These are phyloP conservation scores for Machimus atricapillus DNA, from an alignment of 2,888 invertebrate species.

Conservation along the genomic window DNA sequence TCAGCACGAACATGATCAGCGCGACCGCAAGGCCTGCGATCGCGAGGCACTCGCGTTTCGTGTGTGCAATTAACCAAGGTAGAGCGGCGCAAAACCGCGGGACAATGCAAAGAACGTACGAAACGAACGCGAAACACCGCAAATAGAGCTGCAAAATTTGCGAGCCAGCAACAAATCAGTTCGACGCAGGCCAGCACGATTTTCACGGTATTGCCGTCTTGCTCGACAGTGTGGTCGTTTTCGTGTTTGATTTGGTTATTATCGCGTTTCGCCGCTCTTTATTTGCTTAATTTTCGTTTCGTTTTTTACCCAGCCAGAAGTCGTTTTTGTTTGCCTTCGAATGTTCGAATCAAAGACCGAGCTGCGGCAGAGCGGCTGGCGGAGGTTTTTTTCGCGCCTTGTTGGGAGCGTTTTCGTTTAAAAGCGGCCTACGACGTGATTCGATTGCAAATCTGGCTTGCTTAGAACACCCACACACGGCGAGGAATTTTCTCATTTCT, in stretches of 20 bases:
- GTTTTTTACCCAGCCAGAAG: background rate
- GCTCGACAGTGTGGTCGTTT: background rate
- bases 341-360: background rate
- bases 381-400: background rate
- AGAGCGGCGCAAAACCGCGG: background rate
- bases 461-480: constrained; percentile 30
- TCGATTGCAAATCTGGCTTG: background rate
- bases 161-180: background rate
- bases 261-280: background rate
- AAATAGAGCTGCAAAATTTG: background rate
- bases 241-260: background rate
- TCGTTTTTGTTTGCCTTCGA: background rate
- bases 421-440: constrained; percentile 25
- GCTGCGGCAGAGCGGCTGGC: background rate
- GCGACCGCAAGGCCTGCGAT: background rate
- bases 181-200: background rate
- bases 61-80: background rate
- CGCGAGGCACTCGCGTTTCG: background rate
- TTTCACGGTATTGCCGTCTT: background rate
- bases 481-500: constrained; percentile 7
- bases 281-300: background rate
- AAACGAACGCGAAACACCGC: background rate
- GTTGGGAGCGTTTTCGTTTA: background rate
- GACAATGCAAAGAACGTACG: background rate
- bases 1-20: background rate